Conservation (phyloP, 2,888 invertebrate species). For the Eupithecia vulgata region DNA sequence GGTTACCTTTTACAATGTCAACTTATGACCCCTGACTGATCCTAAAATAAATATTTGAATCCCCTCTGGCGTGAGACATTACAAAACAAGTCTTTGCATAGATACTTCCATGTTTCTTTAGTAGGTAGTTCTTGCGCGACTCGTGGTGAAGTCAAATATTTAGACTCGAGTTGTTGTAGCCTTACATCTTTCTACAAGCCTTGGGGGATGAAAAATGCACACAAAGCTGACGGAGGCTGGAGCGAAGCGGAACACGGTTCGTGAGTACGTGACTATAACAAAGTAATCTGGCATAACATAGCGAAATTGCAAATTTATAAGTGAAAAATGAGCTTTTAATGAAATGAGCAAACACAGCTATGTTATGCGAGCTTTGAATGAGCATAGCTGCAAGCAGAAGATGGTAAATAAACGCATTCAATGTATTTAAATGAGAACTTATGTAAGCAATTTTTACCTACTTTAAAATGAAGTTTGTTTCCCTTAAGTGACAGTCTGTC, state of each 20-base stretch:
- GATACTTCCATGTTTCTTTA: slow-evolving; percentile 1
- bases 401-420: no score
- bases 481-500: no score
- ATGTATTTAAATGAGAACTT: no score
- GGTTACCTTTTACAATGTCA: background rate
- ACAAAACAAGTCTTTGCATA: slow-evolving; percentile 10
- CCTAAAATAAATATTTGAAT: slow-evolving; percentile 10
- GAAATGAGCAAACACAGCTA: background rate
- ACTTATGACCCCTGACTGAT: background rate
- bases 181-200: background rate
- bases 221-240: background rate
- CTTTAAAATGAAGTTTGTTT: no score
- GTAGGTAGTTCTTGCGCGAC: background rate
- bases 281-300: background rate
- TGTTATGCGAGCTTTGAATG: background rate
- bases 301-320: background rate
- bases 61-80: background rate
- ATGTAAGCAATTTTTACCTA: no score
- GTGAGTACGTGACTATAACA: background rate
- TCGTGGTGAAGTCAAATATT: slow-evolving; percentile 6
- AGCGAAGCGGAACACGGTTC: background rate
- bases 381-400: background rate
- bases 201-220: slow-evolving; percentile 12
- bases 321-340: background rate
- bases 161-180: background rate